Percentiles rank a stretch among this genome's conserved stretches.
These are phyloP conservation scores for Clupea harengus DNA, from an alignment of 2,113 vertebrate genomes.

Conservation along the genomic window DNA sequence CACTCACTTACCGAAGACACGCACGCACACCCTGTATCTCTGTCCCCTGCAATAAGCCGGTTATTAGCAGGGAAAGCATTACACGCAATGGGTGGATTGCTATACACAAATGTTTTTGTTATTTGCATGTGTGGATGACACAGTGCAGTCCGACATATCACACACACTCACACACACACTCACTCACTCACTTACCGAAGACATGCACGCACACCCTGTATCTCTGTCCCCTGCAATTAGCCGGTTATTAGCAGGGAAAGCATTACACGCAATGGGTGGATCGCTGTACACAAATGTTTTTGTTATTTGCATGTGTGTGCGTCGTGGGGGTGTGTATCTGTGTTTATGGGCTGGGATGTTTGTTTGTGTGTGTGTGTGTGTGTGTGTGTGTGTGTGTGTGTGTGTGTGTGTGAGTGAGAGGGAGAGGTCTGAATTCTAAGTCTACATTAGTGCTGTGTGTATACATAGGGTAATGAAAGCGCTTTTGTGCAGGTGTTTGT, in stretches of 20 bases:
- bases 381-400: background rate
- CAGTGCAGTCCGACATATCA: background rate
- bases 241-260: background rate
- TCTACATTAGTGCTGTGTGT: background rate
- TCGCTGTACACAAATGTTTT: background rate
- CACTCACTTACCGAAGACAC: background rate
- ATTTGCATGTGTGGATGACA: background rate
- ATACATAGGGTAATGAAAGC: background rate
- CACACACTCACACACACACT: background rate
- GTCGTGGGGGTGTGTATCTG: background rate
- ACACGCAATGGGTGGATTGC: background rate
- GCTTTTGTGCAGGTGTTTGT: background rate
- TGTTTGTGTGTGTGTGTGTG: background rate
- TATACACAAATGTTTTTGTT: background rate
- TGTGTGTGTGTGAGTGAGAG: background rate
- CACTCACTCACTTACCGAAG: background rate
- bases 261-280: conserved; percentile 16
- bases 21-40: background rate
- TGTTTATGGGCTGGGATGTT: too few relatives aligned
- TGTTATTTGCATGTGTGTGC: background rate
- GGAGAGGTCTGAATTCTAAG: background rate
- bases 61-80: background rate
- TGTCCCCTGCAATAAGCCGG: background rate
- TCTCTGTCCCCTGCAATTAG: conserved; percentile 10
- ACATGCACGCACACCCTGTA: background rate